phyloP scores from a whole-genome alignment of 1,140 invertebrate species.

The Penaeus vannamei region DNA sequence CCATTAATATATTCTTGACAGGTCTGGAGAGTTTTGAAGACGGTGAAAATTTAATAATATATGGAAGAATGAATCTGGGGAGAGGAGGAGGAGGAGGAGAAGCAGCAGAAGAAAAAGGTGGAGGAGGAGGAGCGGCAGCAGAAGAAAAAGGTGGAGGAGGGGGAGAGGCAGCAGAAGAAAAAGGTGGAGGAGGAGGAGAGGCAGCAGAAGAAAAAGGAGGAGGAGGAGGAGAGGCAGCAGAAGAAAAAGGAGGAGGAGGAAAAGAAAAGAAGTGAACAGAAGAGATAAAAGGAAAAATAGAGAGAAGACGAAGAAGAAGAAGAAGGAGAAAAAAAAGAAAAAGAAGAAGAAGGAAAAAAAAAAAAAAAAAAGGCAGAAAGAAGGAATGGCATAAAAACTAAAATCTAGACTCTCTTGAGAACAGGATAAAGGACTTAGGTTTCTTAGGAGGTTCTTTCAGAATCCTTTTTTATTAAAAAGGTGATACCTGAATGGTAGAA shows the following conservation, averaged over 20 bases:
- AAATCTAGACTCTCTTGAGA: neutral
- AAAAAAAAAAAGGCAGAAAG: neutral
- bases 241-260: neutral
- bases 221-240: neutral
- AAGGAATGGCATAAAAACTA: neutral
- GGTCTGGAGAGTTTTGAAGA: no score
- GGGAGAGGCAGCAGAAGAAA: no score
- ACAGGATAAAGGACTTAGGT: no score
- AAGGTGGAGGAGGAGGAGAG: neutral
- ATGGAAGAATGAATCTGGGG: no score
- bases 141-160: conserved; percentile 1
- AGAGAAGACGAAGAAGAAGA: neutral
- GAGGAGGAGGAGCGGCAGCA: neutral
- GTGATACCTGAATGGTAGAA: no score
- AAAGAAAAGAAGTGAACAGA: neutral
- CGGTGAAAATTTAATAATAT: no score
- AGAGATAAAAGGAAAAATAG: neutral
- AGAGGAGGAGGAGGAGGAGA: neutral
- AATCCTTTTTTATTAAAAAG: no score
- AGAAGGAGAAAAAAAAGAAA: neutral
- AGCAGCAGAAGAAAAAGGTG: neutral
- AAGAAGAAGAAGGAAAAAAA: no score
- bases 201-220: neutral
- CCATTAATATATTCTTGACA: no score
- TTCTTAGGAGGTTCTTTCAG: no score